Conservation (phyloP, 2,888 invertebrate species). For the Drosophila setosimentum region DNA sequence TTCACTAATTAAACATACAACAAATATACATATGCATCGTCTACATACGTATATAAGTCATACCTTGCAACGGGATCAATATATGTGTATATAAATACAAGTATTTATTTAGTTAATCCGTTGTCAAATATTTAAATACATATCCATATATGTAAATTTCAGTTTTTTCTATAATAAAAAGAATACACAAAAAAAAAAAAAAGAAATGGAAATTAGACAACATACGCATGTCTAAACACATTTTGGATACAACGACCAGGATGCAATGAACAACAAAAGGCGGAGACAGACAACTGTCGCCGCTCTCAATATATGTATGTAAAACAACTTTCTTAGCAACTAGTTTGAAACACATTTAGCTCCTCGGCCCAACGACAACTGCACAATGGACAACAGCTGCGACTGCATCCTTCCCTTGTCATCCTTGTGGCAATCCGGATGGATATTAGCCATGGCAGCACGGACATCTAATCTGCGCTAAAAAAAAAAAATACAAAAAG, state of each 20-base stretch:
- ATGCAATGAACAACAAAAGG: constrained; percentile 36
- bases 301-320: constrained; percentile 13
- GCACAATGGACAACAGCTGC: neutral
- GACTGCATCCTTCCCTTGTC: constrained; percentile 28
- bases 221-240: constrained; percentile 25
- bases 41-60: neutral
- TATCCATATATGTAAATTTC: neutral
- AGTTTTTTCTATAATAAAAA: neutral
- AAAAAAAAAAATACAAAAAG: neutral
- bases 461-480: constrained; percentile 44
- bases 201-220: neutral
- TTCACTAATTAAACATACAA: neutral
- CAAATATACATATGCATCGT: neutral
- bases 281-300: constrained; percentile 7
- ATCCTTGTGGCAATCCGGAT: constrained; percentile 55
- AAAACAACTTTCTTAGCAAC: constrained; percentile 32
- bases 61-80: neutral
- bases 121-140: constrained; percentile 1
- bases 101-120: neutral
- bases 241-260: constrained; percentile 21
- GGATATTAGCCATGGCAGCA: constrained; percentile 48
- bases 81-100: neutral
- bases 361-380: neutral
- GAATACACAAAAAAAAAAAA: constrained; percentile 4
- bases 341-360: constrained; percentile 38